Evolutionary conservation across 2,888 invertebrate species (phyloP), one percentile per base, ranked within the genome.

Genomic region (Lepidocyrtinus sp.): DNA sequence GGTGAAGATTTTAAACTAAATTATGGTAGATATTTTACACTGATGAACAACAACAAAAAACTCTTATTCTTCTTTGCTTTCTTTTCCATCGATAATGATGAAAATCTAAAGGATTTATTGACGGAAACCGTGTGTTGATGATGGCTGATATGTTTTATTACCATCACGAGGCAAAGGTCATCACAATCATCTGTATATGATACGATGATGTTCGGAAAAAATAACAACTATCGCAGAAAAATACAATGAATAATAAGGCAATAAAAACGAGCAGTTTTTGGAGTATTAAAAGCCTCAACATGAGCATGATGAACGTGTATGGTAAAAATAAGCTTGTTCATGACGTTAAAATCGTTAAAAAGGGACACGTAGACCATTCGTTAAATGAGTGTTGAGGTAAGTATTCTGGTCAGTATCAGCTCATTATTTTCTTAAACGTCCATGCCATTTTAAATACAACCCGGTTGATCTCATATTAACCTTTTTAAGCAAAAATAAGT

Each of bases 71-170:
- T 17, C 17, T 50, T 15, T 50, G 12, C 50, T 2, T 50, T 50
- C 17, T 50, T 50, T 12, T 12, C 50, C 50, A 50, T n/a, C 12
- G 46, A 65, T 50, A 65, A 71, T 76, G 74, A 71, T 70, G 70
- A 80, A 67, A 75, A 63, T 50, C 55, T 67, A 55, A 71, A 69
- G 63, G 79, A 74, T 74, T 80, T 80, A 80, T 80, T 75, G 80
- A 71, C 70, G 80, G 80, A 80, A 80, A 80, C 75, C 27, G 75
- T 79, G 50, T 15, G 74, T 65, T 80, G 80, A 74, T 80, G 80
- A 80, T 74, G 80, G 70, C 74, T 75, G 80, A 80, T 80, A 75
- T 80, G 80, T 71, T 80, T 80, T 80, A 80, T 80, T 68, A 71
- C 75, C 67, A 65, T 80, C 80, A 80, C 80, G 80, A 80, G 80